phyloP scores from a whole-genome alignment of 1,140 invertebrate genomes.

The Rhizoglyphus robini region DNA sequence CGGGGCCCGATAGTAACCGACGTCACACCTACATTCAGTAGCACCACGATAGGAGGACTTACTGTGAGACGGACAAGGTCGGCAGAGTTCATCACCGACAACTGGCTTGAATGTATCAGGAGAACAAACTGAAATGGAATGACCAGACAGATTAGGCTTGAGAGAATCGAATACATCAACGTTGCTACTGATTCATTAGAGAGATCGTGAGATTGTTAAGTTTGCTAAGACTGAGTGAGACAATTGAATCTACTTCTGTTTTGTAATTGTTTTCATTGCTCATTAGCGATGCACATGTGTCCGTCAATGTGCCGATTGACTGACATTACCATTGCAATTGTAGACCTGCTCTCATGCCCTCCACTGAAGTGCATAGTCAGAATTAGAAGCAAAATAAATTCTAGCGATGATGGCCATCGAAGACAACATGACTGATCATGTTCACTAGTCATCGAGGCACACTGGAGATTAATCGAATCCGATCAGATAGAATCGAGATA shows the following conservation, averaged over 20 bases:
- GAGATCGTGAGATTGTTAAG: too few relatives aligned
- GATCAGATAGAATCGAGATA: not conserved
- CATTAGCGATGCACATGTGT: slow-evolving; percentile 6
- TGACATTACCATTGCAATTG: not conserved
- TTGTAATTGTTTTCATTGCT: not conserved
- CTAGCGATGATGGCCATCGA: too few relatives aligned
- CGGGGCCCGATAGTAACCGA: slow-evolving; percentile 67
- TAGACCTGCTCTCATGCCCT: too few relatives aligned
- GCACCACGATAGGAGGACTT: slow-evolving; percentile 63
- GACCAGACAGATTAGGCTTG: too few relatives aligned
- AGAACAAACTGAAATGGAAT: slow-evolving; percentile 57
- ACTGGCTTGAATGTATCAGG: slow-evolving; percentile 50
- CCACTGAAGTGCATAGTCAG: too few relatives aligned
- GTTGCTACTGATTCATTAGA: too few relatives aligned
- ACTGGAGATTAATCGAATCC: not conserved
- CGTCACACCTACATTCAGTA: slow-evolving; percentile 70
- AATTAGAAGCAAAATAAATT: too few relatives aligned
- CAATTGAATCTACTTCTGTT: not conserved
- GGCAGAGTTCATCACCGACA: slow-evolving; percentile 50
- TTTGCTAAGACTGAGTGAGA: too few relatives aligned
- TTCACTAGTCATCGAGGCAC: not conserved
- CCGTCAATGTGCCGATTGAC: not conserved
- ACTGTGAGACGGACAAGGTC: slow-evolving; percentile 71
- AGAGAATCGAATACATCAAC: too few relatives aligned
- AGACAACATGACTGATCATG: too few relatives aligned